Percentiles rank a stretch among this genome's conserved stretches.
phyloP scores from a whole-genome alignment of 2,797 vertebrate species.

The Enteromius trimaculatus region DNA sequence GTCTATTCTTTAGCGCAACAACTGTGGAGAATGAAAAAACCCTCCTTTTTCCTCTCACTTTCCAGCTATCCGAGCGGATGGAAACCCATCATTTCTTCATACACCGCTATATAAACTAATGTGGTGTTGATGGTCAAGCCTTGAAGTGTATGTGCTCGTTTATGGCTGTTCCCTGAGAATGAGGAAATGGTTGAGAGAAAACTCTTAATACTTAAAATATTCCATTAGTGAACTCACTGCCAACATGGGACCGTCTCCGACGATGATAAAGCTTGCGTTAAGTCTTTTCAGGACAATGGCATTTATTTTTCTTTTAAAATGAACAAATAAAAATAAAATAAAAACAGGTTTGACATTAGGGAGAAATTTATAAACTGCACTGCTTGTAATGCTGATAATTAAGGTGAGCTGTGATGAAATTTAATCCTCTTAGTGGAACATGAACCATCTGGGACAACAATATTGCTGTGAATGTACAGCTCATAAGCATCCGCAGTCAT shows the following conservation, averaged over 20 bases:
- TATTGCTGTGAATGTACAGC: slow-evolving; percentile 60
- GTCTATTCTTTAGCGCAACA: slow-evolving; percentile 59
- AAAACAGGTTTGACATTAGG: not conserved
- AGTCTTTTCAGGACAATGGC: slow-evolving; percentile 28
- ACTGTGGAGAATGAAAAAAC: slow-evolving; percentile 42
- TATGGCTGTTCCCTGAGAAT: slow-evolving; percentile 46
- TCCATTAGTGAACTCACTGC: slow-evolving; percentile 71
- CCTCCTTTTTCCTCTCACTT: slow-evolving; percentile 36
- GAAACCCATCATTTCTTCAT: slow-evolving; percentile 37
- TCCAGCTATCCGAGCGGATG: slow-evolving; percentile 28
- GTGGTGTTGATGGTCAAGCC: slow-evolving; percentile 38
- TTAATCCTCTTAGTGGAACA: slow-evolving; percentile 78
- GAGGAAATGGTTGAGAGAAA: slow-evolving; percentile 57
- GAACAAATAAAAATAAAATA: slow-evolving; percentile 25
- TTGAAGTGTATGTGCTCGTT: slow-evolving; percentile 41
- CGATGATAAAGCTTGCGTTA: slow-evolving; percentile 52
- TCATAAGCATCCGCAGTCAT: slow-evolving; percentile 57
- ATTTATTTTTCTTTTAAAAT: slow-evolving; percentile 11
- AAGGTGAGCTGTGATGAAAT: slow-evolving; percentile 77
- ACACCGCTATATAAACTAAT: slow-evolving; percentile 52
- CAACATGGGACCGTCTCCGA: slow-evolving; percentile 68
- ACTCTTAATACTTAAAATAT: slow-evolving; percentile 70
- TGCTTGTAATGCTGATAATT: slow-evolving; percentile 71
- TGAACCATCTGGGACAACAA: slow-evolving; percentile 73
- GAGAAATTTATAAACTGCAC: not conserved